Evolutionary conservation across 1,140 invertebrate genomes (phyloP), one percentile per base, ranked within the genome.

Genomic region (Plutomurus gul): DNA sequence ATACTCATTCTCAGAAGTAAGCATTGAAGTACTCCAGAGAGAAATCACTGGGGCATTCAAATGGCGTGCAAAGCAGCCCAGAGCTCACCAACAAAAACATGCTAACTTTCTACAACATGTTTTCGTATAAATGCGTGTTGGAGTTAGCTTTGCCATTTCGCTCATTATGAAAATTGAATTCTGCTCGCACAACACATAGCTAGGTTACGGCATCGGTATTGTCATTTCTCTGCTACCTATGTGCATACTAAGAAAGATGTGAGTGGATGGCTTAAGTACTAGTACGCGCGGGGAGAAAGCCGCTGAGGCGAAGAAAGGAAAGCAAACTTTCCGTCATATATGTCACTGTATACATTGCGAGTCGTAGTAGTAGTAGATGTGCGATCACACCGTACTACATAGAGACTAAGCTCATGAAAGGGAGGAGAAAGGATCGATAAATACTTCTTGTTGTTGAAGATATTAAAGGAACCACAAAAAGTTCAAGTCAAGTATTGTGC

Each of bases 81-180:
- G 49, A 65, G 7, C 16, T 13, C 27, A 65, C 0, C 4, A 18
- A 4, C 5, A 36, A 36, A 65, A 10, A 43, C 11, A 43, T 13
- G 10, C 39, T 43, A 43, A 43, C 39, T 43, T 43, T 43, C 10
- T 43, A 13, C 39, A 43, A 10, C 2, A 43, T 43, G 39, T n/a
- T 43, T 43, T 43, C 39, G n/a, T 25, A 8, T 25, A 2, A 56
- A 25, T 56, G 51, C 49, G 49, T 56, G 49, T 27, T 27, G 4
- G 22, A 22, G 10, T n/a, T 27, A 56, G 25, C 30, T 47, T 16
- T 3, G 8, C 3, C 20, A 51, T 6, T 51, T 36, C 36, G 30
- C 56, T 65, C 56, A 65, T 65, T 65, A 65, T 65, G 56, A 65
- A 65, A 65, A 65, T 65, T 65, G 11, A 65, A 65, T 18, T 65